phyloP scores from a whole-genome alignment of 2,797 vertebrate species.

The Sitta carolinensis region DNA sequence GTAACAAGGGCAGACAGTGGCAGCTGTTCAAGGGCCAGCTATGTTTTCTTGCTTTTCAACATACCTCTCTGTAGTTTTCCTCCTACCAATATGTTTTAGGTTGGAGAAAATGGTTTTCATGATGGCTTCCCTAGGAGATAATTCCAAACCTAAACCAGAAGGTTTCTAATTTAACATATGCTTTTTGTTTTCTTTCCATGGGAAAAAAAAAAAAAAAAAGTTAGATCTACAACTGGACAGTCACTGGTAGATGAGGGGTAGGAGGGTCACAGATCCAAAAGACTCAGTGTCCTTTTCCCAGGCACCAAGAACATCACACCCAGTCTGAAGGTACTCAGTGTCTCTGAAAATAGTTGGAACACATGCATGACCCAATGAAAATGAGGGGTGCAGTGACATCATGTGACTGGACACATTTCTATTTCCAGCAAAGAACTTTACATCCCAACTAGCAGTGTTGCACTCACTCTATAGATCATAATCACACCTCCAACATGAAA shows the following conservation, averaged over 20 bases:
- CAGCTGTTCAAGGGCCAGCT: neutral
- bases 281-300: neutral
- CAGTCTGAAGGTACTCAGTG: neutral
- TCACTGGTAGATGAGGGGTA: neutral
- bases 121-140: neutral
- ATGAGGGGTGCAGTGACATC: neutral
- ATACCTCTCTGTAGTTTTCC: neutral
- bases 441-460: neutral
- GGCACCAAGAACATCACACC: neutral
- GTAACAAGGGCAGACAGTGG: neutral
- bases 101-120: neutral
- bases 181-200: neutral
- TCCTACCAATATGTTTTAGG: neutral
- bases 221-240: neutral
- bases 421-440: constrained; percentile 1
- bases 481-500: neutral
- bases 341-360: neutral
- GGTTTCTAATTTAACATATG: neutral
- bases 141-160: neutral
- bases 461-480: neutral
- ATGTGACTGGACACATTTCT: neutral
- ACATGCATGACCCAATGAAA: neutral
- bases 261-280: neutral
- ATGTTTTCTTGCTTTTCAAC: neutral
- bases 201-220: neutral